Evolutionary conservation across 1,140 invertebrate species (phyloP), one percentile per base, ranked within the genome.

Genomic region (Aphaenogaster rudis): DNA sequence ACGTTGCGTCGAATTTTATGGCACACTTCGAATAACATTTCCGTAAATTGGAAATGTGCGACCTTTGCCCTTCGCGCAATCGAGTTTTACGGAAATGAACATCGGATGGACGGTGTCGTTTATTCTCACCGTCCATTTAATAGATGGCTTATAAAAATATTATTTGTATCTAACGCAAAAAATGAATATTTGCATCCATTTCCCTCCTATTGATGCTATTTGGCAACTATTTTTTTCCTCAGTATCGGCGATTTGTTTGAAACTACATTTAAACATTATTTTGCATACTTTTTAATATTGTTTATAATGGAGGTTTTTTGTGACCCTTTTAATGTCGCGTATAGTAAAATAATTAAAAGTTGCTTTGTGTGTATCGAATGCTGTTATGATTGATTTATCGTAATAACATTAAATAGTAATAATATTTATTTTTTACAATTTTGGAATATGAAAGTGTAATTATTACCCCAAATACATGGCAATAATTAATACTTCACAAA

Each of bases 1-100:
- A 84, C 69, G 45, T 50, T 84, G 80, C 69, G 52, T 84, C 28
- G 57, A 84, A 76, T 84, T 84, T 84, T 84, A 76, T 63, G 11
- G 69, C 50, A 21, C 63, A 84, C 80, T 74, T 61, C 13, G 54
- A 61, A 61, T 50, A 61, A 84, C 33, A 84, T 76, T 84, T 84
- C 52, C 33, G 69, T 76, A 84, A 84, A 84, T 84, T 54, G 54
- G 28, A 42, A 33, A 61, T 28, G 63, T n/a, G 69, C n/a, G 42
- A 59, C 36, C 17, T 57, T 72, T 69, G 59, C 33, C 52, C 48
- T n/a, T 59, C 28, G 67, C 7, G 28, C 67, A 57, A 86, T 66
- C 48, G 21, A 86, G 11, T 79, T 86, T 79, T 54, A 66, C 13
- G 4, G 13, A 79, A 86, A 66, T 66, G 63, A 79, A 79, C 48